Conservation (phyloP, 2,113 vertebrate species). For the Cephalopholis sonnerati region DNA sequence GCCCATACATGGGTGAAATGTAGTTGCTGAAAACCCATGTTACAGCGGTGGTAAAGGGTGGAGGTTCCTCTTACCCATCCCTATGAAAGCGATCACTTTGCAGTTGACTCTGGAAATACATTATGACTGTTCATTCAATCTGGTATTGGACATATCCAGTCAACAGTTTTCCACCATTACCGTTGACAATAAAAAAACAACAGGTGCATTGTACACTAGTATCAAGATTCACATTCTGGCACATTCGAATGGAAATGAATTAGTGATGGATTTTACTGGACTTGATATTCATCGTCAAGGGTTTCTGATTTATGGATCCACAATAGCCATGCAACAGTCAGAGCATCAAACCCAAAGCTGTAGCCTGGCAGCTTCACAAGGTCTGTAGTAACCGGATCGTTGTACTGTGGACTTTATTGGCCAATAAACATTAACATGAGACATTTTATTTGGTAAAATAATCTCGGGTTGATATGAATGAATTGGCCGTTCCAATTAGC, state of each 20-base stretch:
- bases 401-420: slow-evolving; percentile 58
- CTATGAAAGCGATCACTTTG: slow-evolving; percentile 77
- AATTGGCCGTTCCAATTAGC: slow-evolving; percentile 39
- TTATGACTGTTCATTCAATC: slow-evolving; percentile 72
- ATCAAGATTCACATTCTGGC: neutral
- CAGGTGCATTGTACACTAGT: neutral
- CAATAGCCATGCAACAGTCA: slow-evolving; percentile 18
- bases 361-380: slow-evolving; percentile 50
- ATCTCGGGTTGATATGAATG: slow-evolving; percentile 43
- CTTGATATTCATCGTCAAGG: neutral
- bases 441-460: slow-evolving; percentile 76
- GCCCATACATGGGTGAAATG: slow-evolving; percentile 68
- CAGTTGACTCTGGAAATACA: slow-evolving; percentile 67
- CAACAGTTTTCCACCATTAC: slow-evolving; percentile 45
- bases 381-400: slow-evolving; percentile 62
- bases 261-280: neutral
- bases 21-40: slow-evolving; percentile 68
- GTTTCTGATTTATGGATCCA: slow-evolving; percentile 27
- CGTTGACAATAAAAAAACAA: slow-evolving; percentile 41
- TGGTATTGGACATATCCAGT: slow-evolving; percentile 42
- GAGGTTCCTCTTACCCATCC: slow-evolving; percentile 67
- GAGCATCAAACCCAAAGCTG: slow-evolving; percentile 15
- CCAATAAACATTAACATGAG: slow-evolving; percentile 71
- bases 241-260: neutral
- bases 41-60: slow-evolving; percentile 43